phyloP scores from a whole-genome alignment of 2,888 invertebrate genomes.

The Dasypogon diadema region DNA sequence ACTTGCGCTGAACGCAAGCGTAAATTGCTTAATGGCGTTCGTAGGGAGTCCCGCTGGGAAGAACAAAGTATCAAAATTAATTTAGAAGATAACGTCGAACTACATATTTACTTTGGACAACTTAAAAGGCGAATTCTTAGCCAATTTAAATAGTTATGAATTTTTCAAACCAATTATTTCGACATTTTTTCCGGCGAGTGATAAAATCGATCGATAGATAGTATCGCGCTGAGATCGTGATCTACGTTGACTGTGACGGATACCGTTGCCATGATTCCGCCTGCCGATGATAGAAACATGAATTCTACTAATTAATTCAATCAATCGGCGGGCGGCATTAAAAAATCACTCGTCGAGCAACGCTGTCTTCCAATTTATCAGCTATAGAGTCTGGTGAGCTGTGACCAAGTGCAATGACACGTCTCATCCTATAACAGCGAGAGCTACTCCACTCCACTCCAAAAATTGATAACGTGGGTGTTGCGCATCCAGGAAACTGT shows the following conservation, averaged over 20 bases:
- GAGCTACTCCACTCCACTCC: not conserved
- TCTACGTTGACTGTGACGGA: not conserved
- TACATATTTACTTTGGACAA: not conserved
- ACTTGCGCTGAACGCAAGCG: not conserved
- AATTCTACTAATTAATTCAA: conserved; percentile 26
- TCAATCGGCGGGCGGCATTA: not conserved
- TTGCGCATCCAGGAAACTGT: not conserved
- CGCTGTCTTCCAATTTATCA: not conserved
- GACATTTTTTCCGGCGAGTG: not conserved
- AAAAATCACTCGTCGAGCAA: not conserved
- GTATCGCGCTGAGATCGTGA: not conserved
- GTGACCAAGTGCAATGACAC: not conserved
- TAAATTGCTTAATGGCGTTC: not conserved
- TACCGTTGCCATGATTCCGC: not conserved
- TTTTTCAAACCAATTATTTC: not conserved
- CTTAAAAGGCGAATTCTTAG: not conserved
- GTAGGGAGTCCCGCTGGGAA: not conserved
- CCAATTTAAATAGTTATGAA: not conserved
- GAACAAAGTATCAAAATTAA: not conserved
- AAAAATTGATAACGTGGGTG: conserved; percentile 13
- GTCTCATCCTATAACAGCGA: not conserved
- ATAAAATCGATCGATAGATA: not conserved
- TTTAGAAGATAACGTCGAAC: not conserved
- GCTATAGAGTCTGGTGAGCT: not conserved
- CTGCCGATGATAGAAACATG: not conserved